A percentile compares a stretch with the other conserved stretches of the same genome.
phyloP scores from a whole-genome alignment of 2,888 invertebrate genomes.

The Hydraecia micacea region DNA sequence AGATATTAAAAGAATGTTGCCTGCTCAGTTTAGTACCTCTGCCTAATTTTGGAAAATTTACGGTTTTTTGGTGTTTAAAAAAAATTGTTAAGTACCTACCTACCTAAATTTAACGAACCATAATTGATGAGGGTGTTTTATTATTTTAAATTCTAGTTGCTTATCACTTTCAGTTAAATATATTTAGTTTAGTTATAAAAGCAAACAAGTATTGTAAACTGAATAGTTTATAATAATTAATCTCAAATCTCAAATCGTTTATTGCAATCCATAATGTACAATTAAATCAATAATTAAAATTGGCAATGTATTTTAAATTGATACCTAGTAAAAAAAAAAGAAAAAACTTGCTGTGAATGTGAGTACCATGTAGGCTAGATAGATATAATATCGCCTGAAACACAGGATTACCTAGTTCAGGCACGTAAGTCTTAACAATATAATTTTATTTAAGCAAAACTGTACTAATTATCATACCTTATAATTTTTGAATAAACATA shows the following conservation, averaged over 20 bases:
- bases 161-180: slow-evolving; percentile 8
- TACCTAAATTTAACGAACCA: neutral
- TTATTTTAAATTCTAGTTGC: neutral
- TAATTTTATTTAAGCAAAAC: no score
- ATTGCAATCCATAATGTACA: no score
- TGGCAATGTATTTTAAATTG: no score
- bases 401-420: no score
- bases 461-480: no score
- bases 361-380: neutral
- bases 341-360: neutral
- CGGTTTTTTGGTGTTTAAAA: neutral
- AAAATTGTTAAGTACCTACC: neutral
- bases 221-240: no score
- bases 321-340: no score
- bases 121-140: neutral
- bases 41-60: neutral
- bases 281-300: no score
- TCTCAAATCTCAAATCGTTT: no score
- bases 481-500: no score
- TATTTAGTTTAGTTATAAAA: neutral
- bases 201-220: neutral
- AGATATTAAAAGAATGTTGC: neutral
- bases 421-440: no score
- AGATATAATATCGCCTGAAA: no score
- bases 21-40: neutral